Evolutionary conservation across 2,113 vertebrate genomes (phyloP).

Genomic region (Zonotrichia leucophrys): DNA sequence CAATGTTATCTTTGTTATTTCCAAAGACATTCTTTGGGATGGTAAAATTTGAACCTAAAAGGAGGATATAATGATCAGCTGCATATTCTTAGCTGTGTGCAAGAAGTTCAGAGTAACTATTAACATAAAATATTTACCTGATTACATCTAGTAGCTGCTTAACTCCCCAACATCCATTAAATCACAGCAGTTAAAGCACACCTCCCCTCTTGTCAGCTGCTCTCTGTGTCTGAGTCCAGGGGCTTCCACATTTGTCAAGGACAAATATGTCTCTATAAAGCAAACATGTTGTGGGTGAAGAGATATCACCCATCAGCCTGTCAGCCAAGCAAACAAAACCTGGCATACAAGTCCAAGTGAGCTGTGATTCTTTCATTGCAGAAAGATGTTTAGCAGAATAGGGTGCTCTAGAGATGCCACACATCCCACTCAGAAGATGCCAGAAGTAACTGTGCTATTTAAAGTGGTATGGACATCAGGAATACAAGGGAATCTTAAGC

Average conservation of each 20-base stretch:
- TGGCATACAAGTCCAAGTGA: background rate
- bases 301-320: background rate
- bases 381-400: background rate
- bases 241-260: background rate
- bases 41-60: background rate
- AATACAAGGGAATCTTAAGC: background rate
- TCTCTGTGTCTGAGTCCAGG: background rate
- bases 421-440: accelerated
- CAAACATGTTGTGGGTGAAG: background rate
- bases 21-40: background rate
- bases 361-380: background rate
- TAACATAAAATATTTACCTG: background rate
- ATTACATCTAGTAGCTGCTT: background rate
- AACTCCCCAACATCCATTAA: background rate
- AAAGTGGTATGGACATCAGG: background rate
- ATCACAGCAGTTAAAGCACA: background rate
- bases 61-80: background rate
- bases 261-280: background rate
- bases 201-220: background rate
- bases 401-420: background rate
- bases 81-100: background rate
- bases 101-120: background rate
- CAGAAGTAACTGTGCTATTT: background rate
- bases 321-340: background rate
- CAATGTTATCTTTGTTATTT: background rate